These are phyloP conservation scores for Ceratoteleas bidentatus DNA, from an alignment of 1,140 invertebrate genomes.

Conservation along the genomic window DNA sequence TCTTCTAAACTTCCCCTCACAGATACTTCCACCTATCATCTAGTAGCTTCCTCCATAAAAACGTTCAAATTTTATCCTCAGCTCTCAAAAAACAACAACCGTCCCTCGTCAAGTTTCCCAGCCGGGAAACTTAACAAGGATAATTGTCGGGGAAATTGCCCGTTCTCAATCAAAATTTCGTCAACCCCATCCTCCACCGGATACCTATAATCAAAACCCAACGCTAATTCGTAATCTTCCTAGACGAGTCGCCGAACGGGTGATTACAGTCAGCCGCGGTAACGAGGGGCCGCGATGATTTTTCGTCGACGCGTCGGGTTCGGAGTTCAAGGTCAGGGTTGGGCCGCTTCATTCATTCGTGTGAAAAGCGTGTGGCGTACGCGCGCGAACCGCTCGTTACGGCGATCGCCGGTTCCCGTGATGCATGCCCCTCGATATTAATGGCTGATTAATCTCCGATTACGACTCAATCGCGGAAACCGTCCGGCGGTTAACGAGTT, in stretches of 20 bases:
- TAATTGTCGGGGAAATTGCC: not conserved
- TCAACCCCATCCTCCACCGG: not conserved
- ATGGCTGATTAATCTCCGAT: slow-evolving; percentile 68
- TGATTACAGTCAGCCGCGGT: slow-evolving; percentile 68
- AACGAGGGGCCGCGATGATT: slow-evolving; percentile 58
- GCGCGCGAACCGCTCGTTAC: slow-evolving; percentile 55
- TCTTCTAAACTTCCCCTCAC: no score
- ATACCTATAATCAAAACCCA: slow-evolving; percentile 28
- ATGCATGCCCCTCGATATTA: slow-evolving; percentile 60
- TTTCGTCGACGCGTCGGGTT: slow-evolving; percentile 47
- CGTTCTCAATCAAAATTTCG: slow-evolving; percentile 20
- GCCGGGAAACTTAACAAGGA: not conserved
- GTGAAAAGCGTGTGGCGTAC: slow-evolving; percentile 68
- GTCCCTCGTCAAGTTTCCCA: no score
- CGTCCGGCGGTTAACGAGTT: slow-evolving; percentile 62
- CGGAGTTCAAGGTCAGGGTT: slow-evolving; percentile 74
- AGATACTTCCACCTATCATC: no score
- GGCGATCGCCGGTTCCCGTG: slow-evolving; percentile 44
- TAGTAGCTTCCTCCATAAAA: no score
- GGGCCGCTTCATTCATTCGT: slow-evolving; percentile 76
- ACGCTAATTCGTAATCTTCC: slow-evolving; percentile 35
- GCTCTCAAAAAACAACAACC: no score
- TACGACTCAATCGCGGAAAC: slow-evolving; percentile 69
- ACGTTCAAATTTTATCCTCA: no score
- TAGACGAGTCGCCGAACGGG: slow-evolving; percentile 57